These are phyloP conservation scores for Solenodon paradoxus DNA, from an alignment of 2,113 vertebrate species.

Conservation along the genomic window DNA sequence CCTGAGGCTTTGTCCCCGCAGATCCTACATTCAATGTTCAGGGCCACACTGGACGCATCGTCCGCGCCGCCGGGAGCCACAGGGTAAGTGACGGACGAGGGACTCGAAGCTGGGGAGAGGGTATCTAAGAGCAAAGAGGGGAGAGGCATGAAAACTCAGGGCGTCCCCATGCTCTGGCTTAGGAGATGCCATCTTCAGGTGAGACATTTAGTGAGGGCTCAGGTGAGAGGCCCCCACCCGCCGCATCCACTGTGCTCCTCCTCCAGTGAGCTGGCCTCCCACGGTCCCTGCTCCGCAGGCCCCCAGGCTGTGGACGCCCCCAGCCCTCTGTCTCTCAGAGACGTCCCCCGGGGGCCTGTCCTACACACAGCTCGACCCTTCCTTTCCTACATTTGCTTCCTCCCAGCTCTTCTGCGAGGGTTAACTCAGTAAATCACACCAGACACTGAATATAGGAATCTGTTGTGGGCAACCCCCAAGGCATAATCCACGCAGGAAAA, in stretches of 20 bases:
- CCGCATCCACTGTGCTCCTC: background rate
- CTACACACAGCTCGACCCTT: background rate
- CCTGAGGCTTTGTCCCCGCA: slow-evolving; percentile 97
- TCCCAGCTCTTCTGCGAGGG: background rate
- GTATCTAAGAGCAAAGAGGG: slow-evolving; percentile 84
- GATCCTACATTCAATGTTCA: slow-evolving; percentile 94
- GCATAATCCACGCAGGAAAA: background rate
- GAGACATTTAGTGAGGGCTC: fast-evolving
- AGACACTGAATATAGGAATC: background rate
- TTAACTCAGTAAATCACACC: background rate
- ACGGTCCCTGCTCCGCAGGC: too few species aligned
- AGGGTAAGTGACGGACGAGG: slow-evolving; percentile 85
- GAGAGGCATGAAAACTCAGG: background rate
- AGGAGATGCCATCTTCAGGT: too few species aligned
- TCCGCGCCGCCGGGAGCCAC: slow-evolving; percentile 79
- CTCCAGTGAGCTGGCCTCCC: fast-evolving
- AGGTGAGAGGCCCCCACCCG: too few species aligned
- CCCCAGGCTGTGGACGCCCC: background rate
- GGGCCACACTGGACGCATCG: slow-evolving; percentile 78
- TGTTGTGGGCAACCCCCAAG: background rate
- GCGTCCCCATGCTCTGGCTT: fast-evolving
- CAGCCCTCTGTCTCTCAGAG: fast-evolving
- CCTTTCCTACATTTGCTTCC: too few species aligned
- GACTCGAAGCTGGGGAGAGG: slow-evolving; percentile 94
- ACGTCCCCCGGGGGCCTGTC: too few species aligned